Evolutionary conservation across 53 echinoderm and acorn worm genomes (phyloP), one percentile per base, ranked within the genome.

Genomic region (Astropecten irregularis): DNA sequence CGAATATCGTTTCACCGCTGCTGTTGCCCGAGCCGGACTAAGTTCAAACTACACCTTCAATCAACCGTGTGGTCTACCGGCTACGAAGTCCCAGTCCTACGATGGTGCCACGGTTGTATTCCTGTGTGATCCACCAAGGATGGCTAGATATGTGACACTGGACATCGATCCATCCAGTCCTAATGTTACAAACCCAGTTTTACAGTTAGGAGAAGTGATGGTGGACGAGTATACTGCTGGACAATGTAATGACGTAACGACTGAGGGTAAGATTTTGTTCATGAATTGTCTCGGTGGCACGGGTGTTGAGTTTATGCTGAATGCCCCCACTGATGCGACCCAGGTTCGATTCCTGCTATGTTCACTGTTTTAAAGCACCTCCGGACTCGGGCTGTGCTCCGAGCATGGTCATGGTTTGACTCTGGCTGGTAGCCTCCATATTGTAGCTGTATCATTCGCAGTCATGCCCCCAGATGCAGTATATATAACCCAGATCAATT

Each of bases 121-220:
- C 19, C n/a, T 61, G 49, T 79, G 79, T n/a, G 57, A 57, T 21
- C n/a, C 61, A 26, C 79, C 79, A 46, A 34, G 30, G 37, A 61
- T 6, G 19, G 79, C 79, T 48, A 60, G 61, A 60, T 79, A 47
- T 25, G 32, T 79, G 9, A 48, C 40, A 22, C 16, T 79, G 29
- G 63, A 79, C 47, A 62, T 79, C 9, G 61, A 79, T 56, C 33
- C 32, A 4, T 79, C 79, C 22, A 20, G 19, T 23, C 48, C 63
- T 8, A 30, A 42, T 19, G 62, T 60, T 19, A 42, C 38, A 20
- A 25, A 55, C 0, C 33, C 71, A 33, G 4, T 52, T 55, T 40
- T 74, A 4, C 35, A 36, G 57, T 3, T 74, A 7, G 74, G 35
- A 22, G 74, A 74, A 27, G 74, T 74, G 55, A 23, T 10, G 1